phyloP scores from a whole-genome alignment of 2,113 vertebrate genomes.

The Lycocorax pyrrhopterus region DNA sequence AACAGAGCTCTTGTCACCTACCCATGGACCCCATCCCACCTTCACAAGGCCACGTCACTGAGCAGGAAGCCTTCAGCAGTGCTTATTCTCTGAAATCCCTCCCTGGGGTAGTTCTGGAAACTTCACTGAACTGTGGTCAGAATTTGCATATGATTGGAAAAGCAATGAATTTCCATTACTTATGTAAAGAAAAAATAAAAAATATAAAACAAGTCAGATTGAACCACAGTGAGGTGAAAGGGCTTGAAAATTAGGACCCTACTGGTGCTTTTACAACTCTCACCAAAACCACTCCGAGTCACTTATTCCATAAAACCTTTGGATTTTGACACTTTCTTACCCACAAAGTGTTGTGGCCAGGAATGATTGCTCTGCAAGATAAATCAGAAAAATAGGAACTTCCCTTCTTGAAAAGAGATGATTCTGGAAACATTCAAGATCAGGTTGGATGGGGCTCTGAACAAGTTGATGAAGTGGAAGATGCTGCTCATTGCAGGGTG shows the following conservation, averaged over 20 bases:
- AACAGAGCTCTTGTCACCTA: fast-evolving
- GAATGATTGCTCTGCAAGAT: not conserved
- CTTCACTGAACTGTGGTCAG: not conserved
- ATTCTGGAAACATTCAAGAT: not conserved
- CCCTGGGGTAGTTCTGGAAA: not conserved
- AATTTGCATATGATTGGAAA: not conserved
- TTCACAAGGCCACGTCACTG: fast-evolving
- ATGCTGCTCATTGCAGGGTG: not conserved
- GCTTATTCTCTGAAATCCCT: not conserved
- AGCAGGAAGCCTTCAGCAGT: not conserved
- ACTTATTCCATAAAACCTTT: not conserved
- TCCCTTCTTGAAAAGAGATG: not conserved
- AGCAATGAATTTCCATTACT: not conserved
- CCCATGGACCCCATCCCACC: fast-evolving
- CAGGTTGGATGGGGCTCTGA: not conserved
- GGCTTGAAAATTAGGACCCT: fast-evolving
- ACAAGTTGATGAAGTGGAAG: not conserved
- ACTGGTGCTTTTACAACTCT: not conserved
- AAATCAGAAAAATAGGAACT: not conserved
- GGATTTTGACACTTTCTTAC: not conserved
- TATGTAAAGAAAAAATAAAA: not conserved
- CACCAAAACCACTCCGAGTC: not conserved
- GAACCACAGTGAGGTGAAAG: not conserved
- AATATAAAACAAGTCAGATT: not conserved
- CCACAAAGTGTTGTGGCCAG: not conserved